phyloP scores from a whole-genome alignment of 2,888 invertebrate genomes.

The Aleiodes leptofemur region DNA sequence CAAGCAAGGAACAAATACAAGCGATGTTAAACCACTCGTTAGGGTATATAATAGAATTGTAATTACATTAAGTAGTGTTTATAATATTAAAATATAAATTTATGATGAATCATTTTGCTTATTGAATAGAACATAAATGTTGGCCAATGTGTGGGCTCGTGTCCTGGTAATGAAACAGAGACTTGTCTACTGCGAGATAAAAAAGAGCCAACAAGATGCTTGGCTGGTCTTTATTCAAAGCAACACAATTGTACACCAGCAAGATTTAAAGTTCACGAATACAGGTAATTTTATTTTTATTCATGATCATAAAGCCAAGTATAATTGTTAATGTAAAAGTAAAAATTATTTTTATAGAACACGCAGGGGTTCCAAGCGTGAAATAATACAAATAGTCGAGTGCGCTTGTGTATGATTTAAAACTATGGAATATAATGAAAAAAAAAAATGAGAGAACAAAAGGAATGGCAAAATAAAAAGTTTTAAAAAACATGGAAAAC shows the following conservation, averaged over 20 bases:
- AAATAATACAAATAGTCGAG: slow-evolving; percentile 72
- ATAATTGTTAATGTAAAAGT: background rate
- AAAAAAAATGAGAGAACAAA: slow-evolving; percentile 6
- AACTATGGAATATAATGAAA: background rate
- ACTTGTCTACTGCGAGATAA: slow-evolving; percentile 70
- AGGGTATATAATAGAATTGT: slow-evolving; percentile 55
- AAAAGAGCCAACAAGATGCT: slow-evolving; percentile 68
- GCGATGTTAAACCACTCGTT: slow-evolving; percentile 67
- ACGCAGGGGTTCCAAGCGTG: slow-evolving; percentile 69
- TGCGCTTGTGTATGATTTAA: slow-evolving; percentile 70
- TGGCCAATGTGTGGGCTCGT: slow-evolving; percentile 74
- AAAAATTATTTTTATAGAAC: slow-evolving; percentile 59
- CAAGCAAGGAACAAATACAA: slow-evolving; percentile 66
- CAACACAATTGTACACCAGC: slow-evolving; percentile 69
- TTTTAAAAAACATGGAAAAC: slow-evolving; percentile 1
- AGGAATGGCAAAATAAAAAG: slow-evolving; percentile 6
- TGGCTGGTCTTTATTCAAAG: slow-evolving; percentile 66
- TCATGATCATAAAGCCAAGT: background rate
- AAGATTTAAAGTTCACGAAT: slow-evolving; percentile 72
- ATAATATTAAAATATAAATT: slow-evolving; percentile 11
- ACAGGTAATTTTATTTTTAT: slow-evolving; percentile 60
- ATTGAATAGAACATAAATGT: slow-evolving; percentile 72
- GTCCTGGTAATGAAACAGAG: slow-evolving; percentile 69
- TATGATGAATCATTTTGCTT: slow-evolving; percentile 15
- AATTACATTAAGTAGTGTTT: background rate